Evolutionary conservation across 2,888 invertebrate genomes (phyloP).

Genomic region (Lasioglossum villosulum): DNA sequence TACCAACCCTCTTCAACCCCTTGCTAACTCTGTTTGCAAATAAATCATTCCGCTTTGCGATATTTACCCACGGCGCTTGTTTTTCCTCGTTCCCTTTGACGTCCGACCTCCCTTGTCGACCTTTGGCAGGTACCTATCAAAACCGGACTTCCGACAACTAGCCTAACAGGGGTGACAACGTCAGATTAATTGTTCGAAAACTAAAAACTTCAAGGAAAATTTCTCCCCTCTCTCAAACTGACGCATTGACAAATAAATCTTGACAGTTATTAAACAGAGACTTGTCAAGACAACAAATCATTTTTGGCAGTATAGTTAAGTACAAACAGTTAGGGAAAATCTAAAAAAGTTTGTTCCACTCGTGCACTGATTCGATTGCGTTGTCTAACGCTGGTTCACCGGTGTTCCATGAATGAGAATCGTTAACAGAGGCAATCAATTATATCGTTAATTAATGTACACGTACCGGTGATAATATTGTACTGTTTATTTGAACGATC

Average conservation of each 20-base stretch:
- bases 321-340: not conserved
- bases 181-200: not conserved
- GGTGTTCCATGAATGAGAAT: not conserved
- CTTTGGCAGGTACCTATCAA: not conserved
- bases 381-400: not conserved
- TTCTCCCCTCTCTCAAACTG: not conserved
- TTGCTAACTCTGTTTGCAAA: slow-evolving; percentile 37
- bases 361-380: not conserved
- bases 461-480: not conserved
- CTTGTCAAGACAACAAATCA: not conserved
- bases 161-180: not conserved
- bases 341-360: not conserved
- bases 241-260: not conserved
- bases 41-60: slow-evolving; percentile 39
- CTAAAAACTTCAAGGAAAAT: not conserved
- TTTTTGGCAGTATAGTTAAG: not conserved
- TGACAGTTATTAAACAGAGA: not conserved
- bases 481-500: not conserved
- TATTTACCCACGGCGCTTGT: slow-evolving; percentile 9
- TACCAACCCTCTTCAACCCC: not conserved
- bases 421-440: not conserved
- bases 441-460: not conserved
- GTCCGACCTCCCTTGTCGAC: not conserved
- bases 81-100: slow-evolving; percentile 20
- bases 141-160: not conserved